Base-by-base conservation (phyloP, 2,797 vertebrate species). In the Liparis tanakae region DNA sequence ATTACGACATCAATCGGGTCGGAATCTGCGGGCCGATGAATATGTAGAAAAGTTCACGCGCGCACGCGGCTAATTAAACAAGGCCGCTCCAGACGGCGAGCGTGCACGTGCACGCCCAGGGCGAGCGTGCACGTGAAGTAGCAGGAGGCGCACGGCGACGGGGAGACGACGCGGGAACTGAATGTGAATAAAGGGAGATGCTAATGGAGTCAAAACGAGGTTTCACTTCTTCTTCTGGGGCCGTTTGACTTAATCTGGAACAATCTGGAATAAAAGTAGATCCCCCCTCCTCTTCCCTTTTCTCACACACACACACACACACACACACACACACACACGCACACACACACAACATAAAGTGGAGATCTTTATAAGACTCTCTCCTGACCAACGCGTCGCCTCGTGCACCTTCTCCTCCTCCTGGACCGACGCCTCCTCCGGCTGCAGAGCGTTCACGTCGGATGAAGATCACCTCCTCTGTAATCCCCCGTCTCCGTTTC, bases 1-100 rank as follows among this genome's bases (percentile, higher is more conserved):
- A 89, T 93, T 89, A 90, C 55, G 33, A 87, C 80, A 84, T 90
- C 74, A 80, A 81, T 85, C 39, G 69, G 30, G 66, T 48, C 80
- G 76, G 87, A 87, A 80, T 81, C 64, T 84, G 76, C 70, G 2
- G 20, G 50, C 39, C 10, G 55, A 86, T 85, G 86, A 85, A 90
- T 86, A 88, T 89, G 84, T 80, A 87, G 80, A 85, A 79, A 88
- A 84, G 86, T 80, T 73, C 69, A 30, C 25, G 25, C 25, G 25
- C 57, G 9, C 70, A 48, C 44, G 25, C 37, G 37, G 69, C 72
- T 85, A 87, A 88, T 89, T 84, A 81, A 84, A 87, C 78, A 79
- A 85, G 84, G 76, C 79, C 55, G 74, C 75, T 87, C 78, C 75
- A 79, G 83, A 84, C 86, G 75, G 86, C 25, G 25, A 30, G 25